Evolutionary conservation across 2,113 vertebrate genomes (phyloP).

Genomic region (Nibea albiflora): DNA sequence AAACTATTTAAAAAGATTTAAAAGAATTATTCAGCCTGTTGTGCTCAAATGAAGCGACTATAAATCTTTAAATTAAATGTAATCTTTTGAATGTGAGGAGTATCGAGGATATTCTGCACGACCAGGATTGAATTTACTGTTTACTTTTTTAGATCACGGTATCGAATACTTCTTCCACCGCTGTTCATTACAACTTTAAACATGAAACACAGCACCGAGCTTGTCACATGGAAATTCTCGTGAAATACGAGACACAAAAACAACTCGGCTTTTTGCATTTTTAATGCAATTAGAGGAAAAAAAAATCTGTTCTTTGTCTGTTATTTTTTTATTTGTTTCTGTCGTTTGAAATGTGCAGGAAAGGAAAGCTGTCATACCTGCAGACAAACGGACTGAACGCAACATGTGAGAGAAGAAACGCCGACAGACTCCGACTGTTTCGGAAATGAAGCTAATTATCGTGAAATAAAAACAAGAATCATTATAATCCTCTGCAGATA

Average conservation of each 20-base stretch:
- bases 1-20: too few relatives aligned
- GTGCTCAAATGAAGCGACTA: too few relatives aligned
- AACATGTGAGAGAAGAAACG: slow-evolving; percentile 17
- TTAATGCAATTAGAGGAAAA: neutral
- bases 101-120: too few relatives aligned
- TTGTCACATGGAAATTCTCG: neutral
- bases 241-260: neutral
- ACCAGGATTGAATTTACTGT: too few relatives aligned
- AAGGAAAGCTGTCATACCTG: neutral
- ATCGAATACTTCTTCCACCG: neutral
- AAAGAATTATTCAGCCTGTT: too few relatives aligned
- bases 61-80: too few relatives aligned
- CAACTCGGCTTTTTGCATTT: neutral
- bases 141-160: too few relatives aligned
- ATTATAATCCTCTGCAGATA: slow-evolving; percentile 52
- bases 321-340: neutral
- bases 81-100: too few relatives aligned
- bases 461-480: slow-evolving; percentile 45
- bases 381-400: neutral
- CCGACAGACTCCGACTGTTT: slow-evolving; percentile 6
- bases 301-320: too few relatives aligned
- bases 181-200: neutral
- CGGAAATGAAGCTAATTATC: slow-evolving; percentile 48
- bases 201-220: neutral
- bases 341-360: too few relatives aligned